Evolutionary conservation across 2,113 vertebrate species (phyloP).

Genomic region (Seriola dumerili): DNA sequence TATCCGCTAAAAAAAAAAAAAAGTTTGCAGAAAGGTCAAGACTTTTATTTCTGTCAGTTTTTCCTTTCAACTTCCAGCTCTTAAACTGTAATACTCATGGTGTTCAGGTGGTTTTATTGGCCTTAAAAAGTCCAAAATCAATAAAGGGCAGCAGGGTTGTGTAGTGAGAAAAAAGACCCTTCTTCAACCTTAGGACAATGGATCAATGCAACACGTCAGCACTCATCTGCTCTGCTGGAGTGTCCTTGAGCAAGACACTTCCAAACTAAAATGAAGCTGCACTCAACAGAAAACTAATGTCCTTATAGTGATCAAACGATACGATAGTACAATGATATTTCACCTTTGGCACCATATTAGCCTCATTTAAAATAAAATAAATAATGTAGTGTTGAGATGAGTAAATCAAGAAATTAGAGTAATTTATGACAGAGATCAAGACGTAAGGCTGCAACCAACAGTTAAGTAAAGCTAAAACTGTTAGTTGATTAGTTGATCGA

Average conservation of each 20-base stretch:
- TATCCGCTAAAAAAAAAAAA: background rate
- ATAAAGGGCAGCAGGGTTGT: slow-evolving; percentile 63
- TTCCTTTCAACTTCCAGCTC: slow-evolving; percentile 43
- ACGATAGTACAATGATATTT: background rate
- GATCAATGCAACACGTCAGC: slow-evolving; percentile 65
- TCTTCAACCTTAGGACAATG: slow-evolving; percentile 56
- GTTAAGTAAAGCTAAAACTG: background rate
- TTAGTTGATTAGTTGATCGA: too few species aligned
- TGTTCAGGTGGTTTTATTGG: slow-evolving; percentile 56
- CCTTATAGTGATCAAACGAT: background rate
- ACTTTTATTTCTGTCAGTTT: slow-evolving; percentile 31
- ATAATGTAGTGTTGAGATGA: background rate
- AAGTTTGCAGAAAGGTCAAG: slow-evolving; percentile 29
- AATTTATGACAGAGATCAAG: background rate
- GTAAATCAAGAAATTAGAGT: background rate
- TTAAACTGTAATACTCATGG: slow-evolving; percentile 36
- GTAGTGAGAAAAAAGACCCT: slow-evolving; percentile 60
- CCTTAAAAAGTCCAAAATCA: slow-evolving; percentile 71
- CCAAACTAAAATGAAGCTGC: slow-evolving; percentile 27
- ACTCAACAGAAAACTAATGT: background rate
- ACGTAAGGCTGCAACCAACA: background rate
- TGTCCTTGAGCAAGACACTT: slow-evolving; percentile 71
- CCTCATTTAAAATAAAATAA: background rate
- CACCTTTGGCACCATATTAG: background rate
- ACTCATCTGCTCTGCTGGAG: slow-evolving; percentile 55